Percentiles rank a stretch among this genome's conserved stretches.
These are phyloP conservation scores for Drosophila demipolita DNA, from an alignment of 2,888 invertebrate species.

Conservation along the genomic window DNA sequence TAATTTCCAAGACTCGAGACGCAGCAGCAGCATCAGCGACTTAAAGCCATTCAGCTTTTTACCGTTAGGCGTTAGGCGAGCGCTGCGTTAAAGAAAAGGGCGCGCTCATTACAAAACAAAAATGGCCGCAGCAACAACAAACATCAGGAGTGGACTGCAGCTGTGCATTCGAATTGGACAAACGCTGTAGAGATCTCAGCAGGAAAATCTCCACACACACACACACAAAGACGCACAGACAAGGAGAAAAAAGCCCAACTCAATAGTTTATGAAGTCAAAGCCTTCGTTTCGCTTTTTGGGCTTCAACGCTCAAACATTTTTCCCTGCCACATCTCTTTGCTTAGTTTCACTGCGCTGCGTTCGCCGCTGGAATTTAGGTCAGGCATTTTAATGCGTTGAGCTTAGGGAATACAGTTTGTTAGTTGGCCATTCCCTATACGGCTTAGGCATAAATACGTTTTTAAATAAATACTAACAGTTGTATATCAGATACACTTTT, in stretches of 20 bases:
- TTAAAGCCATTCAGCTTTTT: slow-evolving; percentile 35
- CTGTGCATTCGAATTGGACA: slow-evolving; percentile 34
- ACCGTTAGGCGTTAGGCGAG: slow-evolving; percentile 67
- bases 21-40: slow-evolving; percentile 8
- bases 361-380: slow-evolving; percentile 52
- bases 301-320: slow-evolving; percentile 29
- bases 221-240: neutral
- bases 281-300: slow-evolving; percentile 46
- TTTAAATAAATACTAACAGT: neutral
- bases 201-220: slow-evolving; percentile 44
- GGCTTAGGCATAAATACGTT: neutral
- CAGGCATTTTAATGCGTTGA: slow-evolving; percentile 63
- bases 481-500: neutral
- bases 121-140: slow-evolving; percentile 47
- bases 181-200: slow-evolving; percentile 26
- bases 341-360: slow-evolving; percentile 32
- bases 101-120: slow-evolving; percentile 55
- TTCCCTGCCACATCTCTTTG: slow-evolving; percentile 23
- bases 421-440: slow-evolving; percentile 34
- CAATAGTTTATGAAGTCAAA: slow-evolving; percentile 39
- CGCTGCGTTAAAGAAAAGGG: slow-evolving; percentile 68
- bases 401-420: slow-evolving; percentile 39
- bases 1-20: slow-evolving; percentile 23
- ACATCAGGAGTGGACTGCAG: slow-evolving; percentile 40
- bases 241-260: slow-evolving; percentile 6